Percentiles rank a stretch among this genome's conserved stretches.
Evolutionary conservation across 2,888 invertebrate genomes (phyloP).

Genomic region (Scaptomyza caliginosa): DNA sequence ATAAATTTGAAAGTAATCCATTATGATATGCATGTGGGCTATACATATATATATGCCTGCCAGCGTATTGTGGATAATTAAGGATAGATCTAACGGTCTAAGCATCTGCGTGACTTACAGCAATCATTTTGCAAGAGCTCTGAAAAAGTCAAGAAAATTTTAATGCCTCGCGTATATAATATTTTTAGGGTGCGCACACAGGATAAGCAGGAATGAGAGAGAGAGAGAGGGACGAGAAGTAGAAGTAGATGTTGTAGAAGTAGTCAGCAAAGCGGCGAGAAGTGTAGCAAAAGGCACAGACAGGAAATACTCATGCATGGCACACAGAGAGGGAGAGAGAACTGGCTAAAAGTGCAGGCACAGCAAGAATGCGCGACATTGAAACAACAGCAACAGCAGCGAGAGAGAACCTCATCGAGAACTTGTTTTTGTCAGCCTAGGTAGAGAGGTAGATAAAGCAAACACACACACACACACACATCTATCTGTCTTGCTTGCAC

Average conservation of each 20-base stretch:
- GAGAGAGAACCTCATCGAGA: slow-evolving; percentile 47
- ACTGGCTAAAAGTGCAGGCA: slow-evolving; percentile 36
- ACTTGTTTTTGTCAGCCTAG: slow-evolving; percentile 57
- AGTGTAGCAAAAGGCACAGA: slow-evolving; percentile 8
- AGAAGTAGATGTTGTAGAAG: too few relatives aligned
- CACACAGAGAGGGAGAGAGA: slow-evolving; percentile 2
- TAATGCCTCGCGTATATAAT: too few relatives aligned
- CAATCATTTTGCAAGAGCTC: slow-evolving; percentile 45
- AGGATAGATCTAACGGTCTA: slow-evolving; percentile 59
- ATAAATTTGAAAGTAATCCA: not conserved
- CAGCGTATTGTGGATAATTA: slow-evolving; percentile 53
- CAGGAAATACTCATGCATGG: slow-evolving; percentile 59
- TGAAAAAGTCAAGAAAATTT: slow-evolving; percentile 64
- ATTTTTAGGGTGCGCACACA: slow-evolving; percentile 59
- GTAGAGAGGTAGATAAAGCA: slow-evolving; percentile 35
- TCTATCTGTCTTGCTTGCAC: slow-evolving; percentile 1
- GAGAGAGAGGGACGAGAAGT: not conserved
- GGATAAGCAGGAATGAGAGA: slow-evolving; percentile 25
- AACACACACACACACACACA: slow-evolving; percentile 1
- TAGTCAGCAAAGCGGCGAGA: not conserved
- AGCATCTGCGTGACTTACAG: slow-evolving; percentile 67
- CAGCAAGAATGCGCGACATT: slow-evolving; percentile 43
- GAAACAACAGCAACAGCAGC: slow-evolving; percentile 28
- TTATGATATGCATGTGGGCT: not conserved
- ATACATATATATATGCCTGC: not conserved